These are phyloP conservation scores for Sycophila sp. DNA, from an alignment of 1,140 invertebrate species.

Conservation along the genomic window DNA sequence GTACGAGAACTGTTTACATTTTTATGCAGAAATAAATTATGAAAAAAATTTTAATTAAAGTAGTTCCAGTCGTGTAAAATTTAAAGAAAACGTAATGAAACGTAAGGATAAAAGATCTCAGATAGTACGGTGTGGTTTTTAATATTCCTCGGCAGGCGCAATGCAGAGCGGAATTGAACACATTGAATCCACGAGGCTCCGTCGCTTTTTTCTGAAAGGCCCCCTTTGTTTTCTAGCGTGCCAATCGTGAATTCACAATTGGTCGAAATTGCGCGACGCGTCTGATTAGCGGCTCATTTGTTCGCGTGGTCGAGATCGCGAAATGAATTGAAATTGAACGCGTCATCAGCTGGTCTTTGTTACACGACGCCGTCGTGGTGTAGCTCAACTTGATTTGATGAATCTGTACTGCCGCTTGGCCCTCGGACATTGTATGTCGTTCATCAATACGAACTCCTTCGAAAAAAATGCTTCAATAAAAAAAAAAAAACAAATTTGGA, in stretches of 20 bases:
- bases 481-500: no score
- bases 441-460: no score
- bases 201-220: background rate
- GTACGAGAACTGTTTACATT: no score
- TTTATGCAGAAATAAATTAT: no score
- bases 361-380: background rate
- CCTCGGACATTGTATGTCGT: background rate
- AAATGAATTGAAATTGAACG: conserved; percentile 32
- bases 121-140: background rate
- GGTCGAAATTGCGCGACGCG: background rate
- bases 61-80: no score
- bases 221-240: background rate
- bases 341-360: conserved; percentile 30
- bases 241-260: conserved; percentile 16
- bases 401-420: no score
- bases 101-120: no score
- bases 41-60: no score
- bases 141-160: background rate
- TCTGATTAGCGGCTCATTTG: conserved; percentile 31
- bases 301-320: background rate
- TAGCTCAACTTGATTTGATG: conserved; percentile 12
- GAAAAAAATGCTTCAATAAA: no score
- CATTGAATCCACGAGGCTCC: background rate
- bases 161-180: background rate
- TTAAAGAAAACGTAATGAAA: no score